Conservation (phyloP, 2,888 invertebrate species). For the Clostera curtula region DNA sequence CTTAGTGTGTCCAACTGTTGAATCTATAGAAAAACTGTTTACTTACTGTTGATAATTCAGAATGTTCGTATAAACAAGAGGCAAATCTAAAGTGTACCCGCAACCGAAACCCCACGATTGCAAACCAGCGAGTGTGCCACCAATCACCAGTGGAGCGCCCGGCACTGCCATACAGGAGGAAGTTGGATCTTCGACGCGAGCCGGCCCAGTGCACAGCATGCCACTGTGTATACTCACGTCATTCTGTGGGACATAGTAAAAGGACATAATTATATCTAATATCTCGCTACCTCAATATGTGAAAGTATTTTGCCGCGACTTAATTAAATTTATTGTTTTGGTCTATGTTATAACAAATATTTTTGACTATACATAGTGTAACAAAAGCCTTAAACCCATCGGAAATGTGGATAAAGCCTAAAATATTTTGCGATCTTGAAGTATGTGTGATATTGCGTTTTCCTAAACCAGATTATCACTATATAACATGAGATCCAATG, state of each 20-base stretch:
- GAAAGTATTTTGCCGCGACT: too few species aligned
- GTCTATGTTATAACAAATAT: too few species aligned
- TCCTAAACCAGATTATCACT: too few species aligned
- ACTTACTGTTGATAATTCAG: slow-evolving; percentile 34
- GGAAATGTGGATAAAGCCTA: too few species aligned
- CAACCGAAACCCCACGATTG: slow-evolving; percentile 63
- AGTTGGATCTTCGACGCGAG: slow-evolving; percentile 30
- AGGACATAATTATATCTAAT: slow-evolving; percentile 1
- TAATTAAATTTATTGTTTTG: too few species aligned
- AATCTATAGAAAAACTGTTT: not conserved
- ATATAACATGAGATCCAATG: too few species aligned
- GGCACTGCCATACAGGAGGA: slow-evolving; percentile 49
- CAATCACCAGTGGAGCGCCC: slow-evolving; percentile 49
- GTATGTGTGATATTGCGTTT: too few species aligned
- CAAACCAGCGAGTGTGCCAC: slow-evolving; percentile 36
- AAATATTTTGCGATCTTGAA: too few species aligned
- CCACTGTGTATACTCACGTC: slow-evolving; percentile 24
- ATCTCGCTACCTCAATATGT: too few species aligned
- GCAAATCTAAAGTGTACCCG: slow-evolving; percentile 46
- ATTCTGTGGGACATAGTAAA: slow-evolving; percentile 25
- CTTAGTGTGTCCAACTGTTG: too few species aligned
- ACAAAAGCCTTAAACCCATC: too few species aligned
- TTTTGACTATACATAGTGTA: too few species aligned
- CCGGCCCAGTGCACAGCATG: slow-evolving; percentile 45
- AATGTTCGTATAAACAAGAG: slow-evolving; percentile 45